Evolutionary conservation across 2,888 invertebrate genomes (phyloP).

Genomic region (Cryptocephalus moraei): DNA sequence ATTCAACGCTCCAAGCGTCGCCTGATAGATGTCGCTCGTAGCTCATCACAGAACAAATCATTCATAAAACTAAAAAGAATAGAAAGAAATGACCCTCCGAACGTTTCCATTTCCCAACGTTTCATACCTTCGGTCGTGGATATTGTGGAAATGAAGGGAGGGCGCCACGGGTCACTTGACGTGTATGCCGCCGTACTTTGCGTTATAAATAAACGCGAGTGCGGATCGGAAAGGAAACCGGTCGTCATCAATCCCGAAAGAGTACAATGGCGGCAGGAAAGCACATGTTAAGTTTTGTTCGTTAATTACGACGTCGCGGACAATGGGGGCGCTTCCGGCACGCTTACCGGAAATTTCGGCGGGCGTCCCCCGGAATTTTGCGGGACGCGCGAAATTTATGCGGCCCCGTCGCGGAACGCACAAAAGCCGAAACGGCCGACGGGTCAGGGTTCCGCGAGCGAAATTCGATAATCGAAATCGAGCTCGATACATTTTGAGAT

Average conservation of each 20-base stretch:
- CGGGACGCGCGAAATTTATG: not conserved
- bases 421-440: too few species aligned
- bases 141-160: too few species aligned
- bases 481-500: too few species aligned
- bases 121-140: too few species aligned
- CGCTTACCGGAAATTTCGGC: not conserved
- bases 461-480: too few species aligned
- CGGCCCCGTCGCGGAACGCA: not conserved
- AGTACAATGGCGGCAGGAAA: constrained; percentile 43
- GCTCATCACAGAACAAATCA: not conserved
- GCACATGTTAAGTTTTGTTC: constrained; percentile 46
- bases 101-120: too few species aligned
- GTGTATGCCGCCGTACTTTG: not conserved
- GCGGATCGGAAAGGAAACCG: constrained; percentile 36
- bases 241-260: constrained; percentile 37
- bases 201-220: constrained; percentile 16
- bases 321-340: constrained; percentile 12
- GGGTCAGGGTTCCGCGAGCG: too few species aligned
- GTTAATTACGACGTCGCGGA: constrained; percentile 41
- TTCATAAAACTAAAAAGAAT: not conserved
- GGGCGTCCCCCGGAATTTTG: not conserved
- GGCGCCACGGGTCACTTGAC: not conserved
- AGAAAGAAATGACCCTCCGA: too few species aligned
- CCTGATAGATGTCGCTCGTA: not conserved
- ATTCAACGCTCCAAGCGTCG: too few species aligned